Base-by-base conservation (phyloP, 2,797 vertebrate genomes). In the Neosilurus mollespiculum region DNA sequence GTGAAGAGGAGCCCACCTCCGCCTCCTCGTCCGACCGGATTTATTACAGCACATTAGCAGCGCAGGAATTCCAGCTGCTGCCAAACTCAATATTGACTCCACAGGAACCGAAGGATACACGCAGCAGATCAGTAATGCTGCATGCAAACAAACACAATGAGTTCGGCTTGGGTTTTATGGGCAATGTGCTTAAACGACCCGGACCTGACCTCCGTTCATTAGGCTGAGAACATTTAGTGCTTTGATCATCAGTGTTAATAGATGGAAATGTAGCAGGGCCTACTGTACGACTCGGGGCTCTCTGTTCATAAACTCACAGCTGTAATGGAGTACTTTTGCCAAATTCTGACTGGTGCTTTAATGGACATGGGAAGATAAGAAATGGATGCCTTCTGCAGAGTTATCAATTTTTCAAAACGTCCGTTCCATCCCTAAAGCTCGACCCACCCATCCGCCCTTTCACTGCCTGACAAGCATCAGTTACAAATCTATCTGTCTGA, bases 61-160 rank as follows among this genome's bases (percentile, higher is more conserved):
- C 82, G 37, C 82, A 88, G 84, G 87, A 87, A 88, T 88, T 87
- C 67, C 73, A 81, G 81, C 54, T 73, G 15, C 79, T 72, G 85
- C 87, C 87, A 87, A 87, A 76, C 84, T 84, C 82, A 88, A 88
- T 87, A 85, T 87, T 87, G 87, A 83, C 87, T 83, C 70, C 65
- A 81, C 70, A 83, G 81, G 75, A 88, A 86, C 78, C 22, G 67
- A 82, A 67, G 80, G 76, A 84, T 71, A 81, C n/a, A 61, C 65
- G 78, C 72, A 70, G 70, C 80, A 62, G 80, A 81, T 82, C 84
- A 85, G 80, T 65, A 85, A 82, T 78, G 49, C 73, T 77, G 80
- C 84, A 66, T 82, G 54, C 78, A 82, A 70, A 80, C 85, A 81
- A 59, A 71, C 82, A 78, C 69, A 83, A 70, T 54, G 58, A 67